A percentile compares a stretch with the other conserved stretches of the same genome.
Conservation (phyloP, 2,113 vertebrate genomes). For the Aphelocoma coerulescens region DNA sequence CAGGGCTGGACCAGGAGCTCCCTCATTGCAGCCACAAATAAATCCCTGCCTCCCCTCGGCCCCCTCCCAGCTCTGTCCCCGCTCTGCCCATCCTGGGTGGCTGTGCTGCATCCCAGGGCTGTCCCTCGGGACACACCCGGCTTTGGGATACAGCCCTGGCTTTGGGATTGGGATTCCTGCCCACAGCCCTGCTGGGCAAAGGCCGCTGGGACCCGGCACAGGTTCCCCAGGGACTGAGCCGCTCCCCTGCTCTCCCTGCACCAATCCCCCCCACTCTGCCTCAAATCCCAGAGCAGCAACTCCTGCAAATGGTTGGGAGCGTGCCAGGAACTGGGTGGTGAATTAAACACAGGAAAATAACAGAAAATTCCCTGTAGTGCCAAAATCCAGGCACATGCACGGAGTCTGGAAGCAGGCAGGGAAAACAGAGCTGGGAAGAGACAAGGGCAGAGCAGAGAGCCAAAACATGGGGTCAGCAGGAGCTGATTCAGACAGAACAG, state of each 20-base stretch:
- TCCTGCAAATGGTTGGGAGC: accelerated
- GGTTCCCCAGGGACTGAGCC: not conserved
- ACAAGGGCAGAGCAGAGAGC: not conserved
- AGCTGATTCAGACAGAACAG: not conserved
- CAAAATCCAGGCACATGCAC: not conserved
- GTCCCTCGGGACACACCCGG: not conserved
- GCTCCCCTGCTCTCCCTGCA: not conserved
- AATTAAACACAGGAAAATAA: not conserved
- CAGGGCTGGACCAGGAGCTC: not conserved
- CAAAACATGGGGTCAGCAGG: not conserved
- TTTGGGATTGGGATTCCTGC: not conserved
- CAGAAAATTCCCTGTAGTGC: not conserved
- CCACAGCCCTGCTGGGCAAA: not conserved
- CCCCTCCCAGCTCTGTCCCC: not conserved
- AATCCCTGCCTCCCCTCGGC: not conserved
- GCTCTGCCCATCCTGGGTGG: not conserved
- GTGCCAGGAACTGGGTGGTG: not conserved
- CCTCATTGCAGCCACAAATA: not conserved
- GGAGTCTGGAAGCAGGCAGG: not conserved
- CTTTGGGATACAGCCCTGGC: not conserved
- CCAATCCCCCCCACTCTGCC: not conserved
- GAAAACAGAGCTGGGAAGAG: not conserved
- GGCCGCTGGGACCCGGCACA: accelerated
- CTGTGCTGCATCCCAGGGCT: not conserved
- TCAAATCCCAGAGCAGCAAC: not conserved